Base-by-base conservation (phyloP, 2,113 vertebrate genomes). In the Phocoena phocoena region DNA sequence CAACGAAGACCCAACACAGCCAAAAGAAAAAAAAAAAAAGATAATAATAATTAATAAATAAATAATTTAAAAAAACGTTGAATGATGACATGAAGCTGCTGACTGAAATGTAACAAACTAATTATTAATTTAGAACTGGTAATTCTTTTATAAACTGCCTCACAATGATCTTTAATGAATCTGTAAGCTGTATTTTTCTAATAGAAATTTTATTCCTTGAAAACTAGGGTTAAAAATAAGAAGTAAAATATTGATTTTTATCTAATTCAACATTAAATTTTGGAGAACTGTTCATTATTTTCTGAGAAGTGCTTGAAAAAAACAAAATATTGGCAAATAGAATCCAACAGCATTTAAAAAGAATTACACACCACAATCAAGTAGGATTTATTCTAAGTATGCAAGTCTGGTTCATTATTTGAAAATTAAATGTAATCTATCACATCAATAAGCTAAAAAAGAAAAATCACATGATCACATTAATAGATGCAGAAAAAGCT, bases 251-350 rank as follows among this genome's bases (percentile, higher is more conserved):
- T 65, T 90, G 67, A 55, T 70, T 95, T 88, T 83, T 93, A 77
- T 93, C 21, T 82, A 91, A 71, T 47, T 76, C 63, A 38, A 70
- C 55, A 63, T 68, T 58, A 81, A 58, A 82, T 81, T 76, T 50
- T 20, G 67, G 87, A 26, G 33, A 60, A 76, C 28, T 44, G 18
- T 44, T 62, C 14, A 36, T 55, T 83, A 5, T 77, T 83, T 97
- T 95, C 67, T 65, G 12, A 91, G 38, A 82, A 83, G 21, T 63
- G 23, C 60, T 87, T 65, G 28, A 93, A 87, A 53, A 95, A 95
- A 36, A 71, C 13, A 67, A 70, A 87, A 92, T 83, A 92, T 44
- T 90, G 62, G 76, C 26, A 47, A 36, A 36, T 47, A 83, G 53
- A 83, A 82, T 73, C 31, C 38, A 83, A 73, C 10, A 62, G 6